Evolutionary conservation across 1,140 invertebrate species (phyloP), one percentile per base, ranked within the genome.

Genomic region (Solenopsis invicta): DNA sequence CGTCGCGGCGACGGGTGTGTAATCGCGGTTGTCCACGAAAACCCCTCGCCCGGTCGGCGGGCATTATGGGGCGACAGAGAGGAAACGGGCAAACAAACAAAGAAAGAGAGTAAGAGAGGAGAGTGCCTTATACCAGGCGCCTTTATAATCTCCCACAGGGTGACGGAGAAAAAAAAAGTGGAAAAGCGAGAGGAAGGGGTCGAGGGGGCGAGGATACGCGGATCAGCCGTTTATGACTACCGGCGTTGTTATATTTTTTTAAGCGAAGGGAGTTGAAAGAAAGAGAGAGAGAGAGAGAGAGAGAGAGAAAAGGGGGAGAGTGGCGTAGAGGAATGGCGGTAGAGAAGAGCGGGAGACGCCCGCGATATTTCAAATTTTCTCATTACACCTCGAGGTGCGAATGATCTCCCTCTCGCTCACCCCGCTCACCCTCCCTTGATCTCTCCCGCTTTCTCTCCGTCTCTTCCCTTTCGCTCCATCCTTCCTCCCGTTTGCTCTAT

Each of bases 301-400:
- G 13, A 37, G 48, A 75, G 74, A 41, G 41, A 75, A 69, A 41
- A 29, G 18, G 74, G 61, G 67, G 61, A 24, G 29, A 52, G 24
- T n/a, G 56, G 61, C 59, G 52, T 41, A 50, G 81, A 78, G 69
- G 84, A 74, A 71, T 41, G 66, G 37, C 59, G 71, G 67, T n/a
- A 76, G 48, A 45, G 59, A 61, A 61, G 80, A 64, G 29, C 72
- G 87, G 72, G 87, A 78, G 88, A 89, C 89, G 87, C 89, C 89
- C 92, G 94, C 93, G 93, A 95, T 95, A 95, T 95, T 95, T 95
- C 95, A 95, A 95, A 95, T 95, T 95, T 95, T 95, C 94, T 95
- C 94, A 95, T 95, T 95, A 95, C 92, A 94, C 93, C 92, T 86
- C 89, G 93, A 94, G 94, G 95, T 94, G 95, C 93, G 95, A 95